Conservation (phyloP, 1,140 invertebrate species). For the Calephelis virginiensis region DNA sequence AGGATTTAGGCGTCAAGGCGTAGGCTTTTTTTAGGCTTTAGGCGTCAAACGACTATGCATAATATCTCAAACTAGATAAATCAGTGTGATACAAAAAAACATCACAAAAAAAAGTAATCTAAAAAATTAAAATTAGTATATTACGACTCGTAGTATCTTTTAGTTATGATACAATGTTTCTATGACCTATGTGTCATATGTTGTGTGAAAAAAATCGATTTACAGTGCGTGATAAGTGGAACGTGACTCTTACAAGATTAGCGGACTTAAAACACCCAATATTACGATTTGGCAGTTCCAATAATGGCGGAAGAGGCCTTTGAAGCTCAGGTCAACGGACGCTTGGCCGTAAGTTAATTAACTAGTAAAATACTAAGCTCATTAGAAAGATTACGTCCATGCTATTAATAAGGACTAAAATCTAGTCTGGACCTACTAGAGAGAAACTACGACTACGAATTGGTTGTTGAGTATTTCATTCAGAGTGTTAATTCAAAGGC, state of each 20-base stretch:
- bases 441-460: no score
- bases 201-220: conserved; percentile 1
- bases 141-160: background rate
- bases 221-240: conserved; percentile 15
- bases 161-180: background rate
- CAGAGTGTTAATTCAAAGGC: no score
- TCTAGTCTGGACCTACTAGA: background rate
- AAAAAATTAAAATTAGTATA: background rate
- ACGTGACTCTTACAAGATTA: conserved; percentile 16
- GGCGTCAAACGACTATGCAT: no score
- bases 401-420: background rate
- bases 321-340: conserved; percentile 38
- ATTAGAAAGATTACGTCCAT: conserved; percentile 12
- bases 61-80: no score
- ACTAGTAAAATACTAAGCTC: conserved; percentile 20
- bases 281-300: conserved; percentile 2
- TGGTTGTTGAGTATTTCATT: no score
- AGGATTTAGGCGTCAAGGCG: no score
- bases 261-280: conserved; percentile 5
- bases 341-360: conserved; percentile 38
- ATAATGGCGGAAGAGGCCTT: conserved; percentile 41
- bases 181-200: background rate
- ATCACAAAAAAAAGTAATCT: no score
- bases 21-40: no score
- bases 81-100: no score